Evolutionary conservation across 2,888 invertebrate species (phyloP), one percentile per base, ranked within the genome.

Genomic region (Aphodius granarius): DNA sequence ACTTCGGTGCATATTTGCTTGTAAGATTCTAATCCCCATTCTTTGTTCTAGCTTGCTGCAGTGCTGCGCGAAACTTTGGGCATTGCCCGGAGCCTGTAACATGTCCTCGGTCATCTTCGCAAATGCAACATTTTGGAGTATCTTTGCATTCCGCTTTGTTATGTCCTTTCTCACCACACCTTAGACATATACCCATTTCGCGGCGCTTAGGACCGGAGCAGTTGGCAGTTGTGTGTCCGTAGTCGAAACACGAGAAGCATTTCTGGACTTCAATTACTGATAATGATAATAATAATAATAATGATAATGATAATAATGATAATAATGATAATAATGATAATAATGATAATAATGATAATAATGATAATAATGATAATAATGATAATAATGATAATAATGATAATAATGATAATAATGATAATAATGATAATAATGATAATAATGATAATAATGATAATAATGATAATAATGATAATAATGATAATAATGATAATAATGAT

Each of bases 111-210:
- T 4, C 4, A 19, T 2, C 17, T 1, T 43, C 62, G 18, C 43
- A 73, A 13, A 73, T 15, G 43, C 66, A 73, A 62, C 66, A 73
- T n/a, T 43, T 73, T 0, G 73, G 3, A 18, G 9, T 0, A 16
- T 66, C 62, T 3, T 9, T 43, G 43, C 73, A 73, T 22, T 66
- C 23, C 1, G 22, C 64, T 3, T 21, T 63, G 16, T 16, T 4
- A 63, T 73, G 64, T 23, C 23, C 43, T 1, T 21, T 73, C 17
- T 73, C 73, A 4, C 73, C 73, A 16, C 73, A 66, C 13, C 18
- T 65, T 6, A 73, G 21, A 23, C 73, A 73, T 0, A 73, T 20
- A 18, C 22, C 21, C 0, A 4, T 19, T 5, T 15, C 43, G 16
- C 15, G 17, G 13, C 73, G 22, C 15, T 73, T n/a, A 0, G 73